A percentile compares a stretch with the other conserved stretches of the same genome.
Evolutionary conservation across 2,888 invertebrate species (phyloP).

Genomic region (Piscicola geometra): DNA sequence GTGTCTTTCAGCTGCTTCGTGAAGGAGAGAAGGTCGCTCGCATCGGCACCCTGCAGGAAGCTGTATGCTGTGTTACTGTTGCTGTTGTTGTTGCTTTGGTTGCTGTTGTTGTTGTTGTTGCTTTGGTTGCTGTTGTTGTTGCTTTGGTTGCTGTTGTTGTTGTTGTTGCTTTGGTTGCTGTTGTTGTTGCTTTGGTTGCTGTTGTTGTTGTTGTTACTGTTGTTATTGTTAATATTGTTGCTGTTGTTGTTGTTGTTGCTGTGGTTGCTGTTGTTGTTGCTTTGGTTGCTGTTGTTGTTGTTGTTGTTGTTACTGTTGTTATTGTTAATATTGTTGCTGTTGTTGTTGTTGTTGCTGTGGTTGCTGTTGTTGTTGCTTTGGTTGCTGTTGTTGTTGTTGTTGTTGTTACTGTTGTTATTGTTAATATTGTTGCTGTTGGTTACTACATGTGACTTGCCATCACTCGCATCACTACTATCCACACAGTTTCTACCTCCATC

Average conservation of each 20-base stretch:
- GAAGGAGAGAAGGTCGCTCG: no score
- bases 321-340: neutral
- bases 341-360: neutral
- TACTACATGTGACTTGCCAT: neutral
- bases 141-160: neutral
- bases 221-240: neutral
- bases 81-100: neutral
- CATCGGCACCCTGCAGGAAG: no score
- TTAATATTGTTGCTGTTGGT: conserved; percentile 1
- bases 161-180: neutral
- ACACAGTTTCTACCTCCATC: neutral
- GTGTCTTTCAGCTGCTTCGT: no score
- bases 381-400: neutral
- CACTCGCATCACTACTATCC: neutral
- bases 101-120: neutral
- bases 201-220: neutral
- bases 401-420: conserved; percentile 5
- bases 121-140: neutral
- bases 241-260: neutral
- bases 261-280: neutral
- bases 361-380: neutral
- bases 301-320: neutral
- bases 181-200: neutral
- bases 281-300: neutral
- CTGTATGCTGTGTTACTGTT: neutral